Conservation (phyloP, 2,113 vertebrate genomes). For the Lanius collurio region DNA sequence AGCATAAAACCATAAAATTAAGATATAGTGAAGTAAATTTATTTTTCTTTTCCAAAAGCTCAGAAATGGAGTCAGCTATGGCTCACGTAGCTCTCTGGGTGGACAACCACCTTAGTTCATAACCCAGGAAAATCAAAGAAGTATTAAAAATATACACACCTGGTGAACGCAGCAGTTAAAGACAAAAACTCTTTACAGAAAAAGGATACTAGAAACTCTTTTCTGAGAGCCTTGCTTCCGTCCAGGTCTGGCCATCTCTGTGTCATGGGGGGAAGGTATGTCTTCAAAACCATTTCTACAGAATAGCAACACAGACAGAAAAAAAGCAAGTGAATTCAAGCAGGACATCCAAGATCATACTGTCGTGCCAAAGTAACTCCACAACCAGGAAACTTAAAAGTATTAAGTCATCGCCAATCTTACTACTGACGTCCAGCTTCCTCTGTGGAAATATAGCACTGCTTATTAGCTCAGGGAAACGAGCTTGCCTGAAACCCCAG, state of each 20-base stretch:
- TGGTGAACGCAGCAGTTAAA: not conserved
- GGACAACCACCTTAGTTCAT: not conserved
- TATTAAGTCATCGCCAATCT: not conserved
- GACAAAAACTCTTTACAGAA: not conserved
- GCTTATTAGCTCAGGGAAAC: not conserved
- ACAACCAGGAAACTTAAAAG: not conserved
- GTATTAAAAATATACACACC: not conserved
- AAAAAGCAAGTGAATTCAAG: not conserved
- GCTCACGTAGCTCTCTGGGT: not conserved
- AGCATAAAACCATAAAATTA: not conserved
- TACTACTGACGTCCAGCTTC: not conserved
- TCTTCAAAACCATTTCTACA: constrained; percentile 68
- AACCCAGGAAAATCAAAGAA: not conserved
- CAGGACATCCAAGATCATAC: not conserved
- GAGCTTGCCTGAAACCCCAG: not conserved
- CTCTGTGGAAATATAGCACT: not conserved
- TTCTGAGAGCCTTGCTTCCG: constrained; percentile 79
- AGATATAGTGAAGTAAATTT: not conserved
- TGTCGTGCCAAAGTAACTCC: not conserved
- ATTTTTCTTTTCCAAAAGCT: not conserved
- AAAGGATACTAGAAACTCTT: constrained; percentile 89
- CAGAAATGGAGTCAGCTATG: not conserved
- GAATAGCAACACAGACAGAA: not conserved
- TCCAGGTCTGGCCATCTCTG: constrained; percentile 74
- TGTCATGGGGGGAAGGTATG: constrained; percentile 69